Conservation (phyloP, 2,888 invertebrate genomes). For the Rhagonycha fulva region DNA sequence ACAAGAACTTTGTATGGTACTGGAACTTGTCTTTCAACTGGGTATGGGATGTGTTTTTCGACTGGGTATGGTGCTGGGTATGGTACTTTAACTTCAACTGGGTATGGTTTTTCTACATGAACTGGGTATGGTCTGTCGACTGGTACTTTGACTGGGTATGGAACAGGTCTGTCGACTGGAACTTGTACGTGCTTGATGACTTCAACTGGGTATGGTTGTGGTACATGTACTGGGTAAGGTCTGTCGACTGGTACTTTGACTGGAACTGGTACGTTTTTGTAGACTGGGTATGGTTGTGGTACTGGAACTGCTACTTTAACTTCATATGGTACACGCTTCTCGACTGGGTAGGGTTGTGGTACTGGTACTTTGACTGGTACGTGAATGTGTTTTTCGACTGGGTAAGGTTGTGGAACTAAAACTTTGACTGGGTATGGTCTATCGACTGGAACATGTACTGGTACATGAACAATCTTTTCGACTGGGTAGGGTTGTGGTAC, state of each 20-base stretch:
- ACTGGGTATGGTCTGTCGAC: conserved; percentile 60
- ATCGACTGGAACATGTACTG: background rate
- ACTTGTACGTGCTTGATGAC: conserved; percentile 70
- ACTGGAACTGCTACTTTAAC: conserved; percentile 78
- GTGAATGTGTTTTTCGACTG: conserved; percentile 74
- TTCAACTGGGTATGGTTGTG: conserved; percentile 70
- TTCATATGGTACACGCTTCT: conserved; percentile 73
- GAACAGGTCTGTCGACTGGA: conserved; percentile 71
- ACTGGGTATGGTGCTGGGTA: conserved; percentile 74
- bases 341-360: conserved; percentile 75
- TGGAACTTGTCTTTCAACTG: conserved; percentile 64
- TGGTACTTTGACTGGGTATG: conserved; percentile 67
- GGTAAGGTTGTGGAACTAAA: conserved; percentile 67
- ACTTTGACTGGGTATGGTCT: conserved; percentile 59
- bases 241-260: conserved; percentile 73
- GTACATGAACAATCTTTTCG: background rate
- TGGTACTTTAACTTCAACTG: conserved; percentile 67
- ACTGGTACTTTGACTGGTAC: conserved; percentile 81
- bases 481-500: conserved; percentile 71
- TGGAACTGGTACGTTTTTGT: conserved; percentile 69
- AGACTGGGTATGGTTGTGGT: conserved; percentile 75
- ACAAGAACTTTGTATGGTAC: conserved; percentile 59
- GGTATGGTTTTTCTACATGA: conserved; percentile 67
- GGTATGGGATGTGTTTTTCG: conserved; percentile 63
- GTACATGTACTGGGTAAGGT: conserved; percentile 71